Evolutionary conservation across 2,797 vertebrate genomes (phyloP).

Genomic region (Tenualosa thibaudeaui): DNA sequence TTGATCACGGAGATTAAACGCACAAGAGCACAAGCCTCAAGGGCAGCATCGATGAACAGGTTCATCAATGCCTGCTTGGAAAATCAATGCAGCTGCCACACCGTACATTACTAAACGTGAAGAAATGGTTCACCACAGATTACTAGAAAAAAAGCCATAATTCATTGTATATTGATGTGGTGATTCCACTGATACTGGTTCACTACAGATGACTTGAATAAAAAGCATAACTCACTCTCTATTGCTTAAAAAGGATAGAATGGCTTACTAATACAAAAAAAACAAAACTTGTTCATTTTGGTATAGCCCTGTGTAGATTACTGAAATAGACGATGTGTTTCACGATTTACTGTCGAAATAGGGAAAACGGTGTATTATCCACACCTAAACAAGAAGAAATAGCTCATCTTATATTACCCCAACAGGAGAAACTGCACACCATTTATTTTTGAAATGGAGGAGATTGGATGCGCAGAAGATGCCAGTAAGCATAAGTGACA

Average conservation of each 20-base stretch:
- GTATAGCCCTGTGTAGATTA: neutral
- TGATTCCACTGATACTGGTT: neutral
- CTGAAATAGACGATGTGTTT: neutral
- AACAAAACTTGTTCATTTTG: neutral
- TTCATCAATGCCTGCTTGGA: neutral
- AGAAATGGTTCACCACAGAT: constrained; percentile 5
- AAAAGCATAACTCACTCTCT: neutral
- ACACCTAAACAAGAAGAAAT: neutral
- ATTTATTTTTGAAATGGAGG: neutral
- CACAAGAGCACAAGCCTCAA: neutral
- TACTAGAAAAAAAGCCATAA: neutral
- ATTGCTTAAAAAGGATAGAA: neutral
- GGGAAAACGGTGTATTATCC: neutral
- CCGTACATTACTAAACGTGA: neutral
- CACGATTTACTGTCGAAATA: neutral
- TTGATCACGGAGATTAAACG: constrained; percentile 9
- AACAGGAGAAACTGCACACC: neutral
- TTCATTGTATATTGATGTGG: neutral
- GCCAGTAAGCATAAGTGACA: neutral
- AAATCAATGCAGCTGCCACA: constrained; percentile 4
- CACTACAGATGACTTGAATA: neutral
- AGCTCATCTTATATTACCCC: neutral
- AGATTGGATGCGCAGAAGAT: neutral
- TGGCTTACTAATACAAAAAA: neutral
- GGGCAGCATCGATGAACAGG: neutral